phyloP scores from a whole-genome alignment of 2,797 vertebrate genomes.

The Artibeus jamaicensis region DNA sequence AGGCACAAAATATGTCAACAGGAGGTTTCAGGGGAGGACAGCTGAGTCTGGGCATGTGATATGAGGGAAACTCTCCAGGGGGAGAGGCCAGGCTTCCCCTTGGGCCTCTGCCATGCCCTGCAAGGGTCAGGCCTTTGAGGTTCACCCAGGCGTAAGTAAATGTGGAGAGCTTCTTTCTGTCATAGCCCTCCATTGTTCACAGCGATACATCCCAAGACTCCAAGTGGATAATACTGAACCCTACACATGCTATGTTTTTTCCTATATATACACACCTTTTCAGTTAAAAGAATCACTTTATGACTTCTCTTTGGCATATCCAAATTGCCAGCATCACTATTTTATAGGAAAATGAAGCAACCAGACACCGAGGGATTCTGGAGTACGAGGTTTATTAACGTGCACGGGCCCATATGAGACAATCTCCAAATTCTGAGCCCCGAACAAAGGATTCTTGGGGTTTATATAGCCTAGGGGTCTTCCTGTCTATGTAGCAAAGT shows the following conservation, averaged over 20 bases:
- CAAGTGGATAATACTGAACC: background rate
- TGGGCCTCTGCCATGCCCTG: background rate
- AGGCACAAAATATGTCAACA: background rate
- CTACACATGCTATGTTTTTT: background rate
- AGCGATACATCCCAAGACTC: background rate
- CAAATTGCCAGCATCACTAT: background rate
- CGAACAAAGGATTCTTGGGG: too few relatives aligned
- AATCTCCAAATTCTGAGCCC: too few relatives aligned
- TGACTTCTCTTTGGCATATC: background rate
- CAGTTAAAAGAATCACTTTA: background rate
- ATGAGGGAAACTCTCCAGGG: background rate
- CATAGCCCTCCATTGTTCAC: background rate
- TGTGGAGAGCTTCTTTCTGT: background rate
- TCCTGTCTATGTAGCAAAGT: too few relatives aligned
- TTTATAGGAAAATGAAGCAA: too few relatives aligned
- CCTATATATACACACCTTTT: background rate
- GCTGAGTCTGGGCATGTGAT: background rate
- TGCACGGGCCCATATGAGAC: too few relatives aligned
- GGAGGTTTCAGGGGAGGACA: background rate
- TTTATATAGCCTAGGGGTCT: too few relatives aligned
- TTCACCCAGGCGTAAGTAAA: background rate
- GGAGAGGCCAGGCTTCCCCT: background rate
- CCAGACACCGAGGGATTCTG: too few relatives aligned
- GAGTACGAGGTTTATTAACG: too few relatives aligned
- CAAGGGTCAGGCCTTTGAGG: background rate